These are phyloP conservation scores for Tetraneura akinire DNA, from an alignment of 1,140 invertebrate species.

Conservation along the genomic window DNA sequence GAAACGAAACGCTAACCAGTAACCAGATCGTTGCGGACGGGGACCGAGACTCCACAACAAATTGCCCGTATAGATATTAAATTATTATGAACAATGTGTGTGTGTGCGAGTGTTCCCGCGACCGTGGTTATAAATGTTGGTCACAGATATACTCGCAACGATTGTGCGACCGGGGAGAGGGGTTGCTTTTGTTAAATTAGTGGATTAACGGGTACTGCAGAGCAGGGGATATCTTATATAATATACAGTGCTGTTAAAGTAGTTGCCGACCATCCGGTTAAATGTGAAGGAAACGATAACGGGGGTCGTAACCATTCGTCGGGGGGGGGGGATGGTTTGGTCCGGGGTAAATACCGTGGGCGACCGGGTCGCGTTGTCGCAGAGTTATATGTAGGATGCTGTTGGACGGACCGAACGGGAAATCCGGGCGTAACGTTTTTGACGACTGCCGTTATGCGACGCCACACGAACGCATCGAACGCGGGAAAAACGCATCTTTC, in stretches of 20 bases:
- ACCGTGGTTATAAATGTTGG: too few species aligned
- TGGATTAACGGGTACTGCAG: slow-evolving; percentile 27
- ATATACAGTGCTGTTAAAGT: not conserved
- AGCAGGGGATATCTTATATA: slow-evolving; percentile 4
- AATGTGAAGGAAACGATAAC: slow-evolving; percentile 49
- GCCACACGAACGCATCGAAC: slow-evolving; percentile 26
- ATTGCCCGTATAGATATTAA: not conserved
- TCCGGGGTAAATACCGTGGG: not conserved
- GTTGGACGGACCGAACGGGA: not conserved
- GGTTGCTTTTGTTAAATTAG: not conserved
- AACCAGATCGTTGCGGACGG: too few species aligned
- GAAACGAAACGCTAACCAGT: not conserved
- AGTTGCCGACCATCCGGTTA: slow-evolving; percentile 34
- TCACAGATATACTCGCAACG: not conserved
- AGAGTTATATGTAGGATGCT: not conserved
- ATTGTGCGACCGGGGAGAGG: not conserved
- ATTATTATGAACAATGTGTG: not conserved
- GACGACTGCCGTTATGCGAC: not conserved
- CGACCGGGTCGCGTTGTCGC: not conserved
- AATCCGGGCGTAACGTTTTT: slow-evolving; percentile 23
- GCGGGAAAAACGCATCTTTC: not conserved
- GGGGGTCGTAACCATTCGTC: slow-evolving; percentile 8
- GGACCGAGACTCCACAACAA: slow-evolving; percentile 1
- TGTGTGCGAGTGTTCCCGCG: not conserved
- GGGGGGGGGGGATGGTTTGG: not conserved